Conservation (phyloP, 2,113 vertebrate genomes). For the Nycticryphes semicollaris region DNA sequence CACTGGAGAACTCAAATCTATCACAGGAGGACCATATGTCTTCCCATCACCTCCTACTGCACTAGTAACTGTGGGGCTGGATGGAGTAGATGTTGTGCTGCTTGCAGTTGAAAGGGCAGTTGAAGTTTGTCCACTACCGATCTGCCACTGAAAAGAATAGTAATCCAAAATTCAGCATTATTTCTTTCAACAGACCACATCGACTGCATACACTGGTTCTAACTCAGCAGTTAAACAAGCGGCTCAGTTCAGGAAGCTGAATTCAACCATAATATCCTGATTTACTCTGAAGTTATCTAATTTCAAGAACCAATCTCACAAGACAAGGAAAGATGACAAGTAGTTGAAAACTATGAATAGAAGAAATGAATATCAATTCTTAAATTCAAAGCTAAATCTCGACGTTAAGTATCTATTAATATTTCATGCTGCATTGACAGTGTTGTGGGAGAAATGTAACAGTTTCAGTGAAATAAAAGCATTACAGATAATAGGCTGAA, state of each 20-base stretch:
- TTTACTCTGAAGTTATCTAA: background rate
- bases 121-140: constrained; percentile 70
- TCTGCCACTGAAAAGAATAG: constrained; percentile 72
- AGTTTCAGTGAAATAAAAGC: constrained; percentile 14
- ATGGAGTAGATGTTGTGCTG: constrained; percentile 73
- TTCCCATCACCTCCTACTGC: constrained; percentile 75
- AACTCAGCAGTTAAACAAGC: background rate
- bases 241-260: background rate
- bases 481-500: background rate
- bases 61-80: constrained; percentile 79
- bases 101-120: constrained; percentile 56
- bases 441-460: background rate
- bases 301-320: background rate
- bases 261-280: background rate
- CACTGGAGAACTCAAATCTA: constrained; percentile 77
- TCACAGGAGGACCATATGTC: constrained; percentile 61
- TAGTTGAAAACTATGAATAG: background rate
- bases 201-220: background rate
- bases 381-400: background rate
- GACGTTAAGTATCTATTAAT: constrained; percentile 12
- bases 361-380: background rate
- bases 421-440: constrained; percentile 24
- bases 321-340: background rate
- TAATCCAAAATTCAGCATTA: background rate
- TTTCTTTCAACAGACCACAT: background rate